A percentile compares a stretch with the other conserved stretches of the same genome.
phyloP scores from a whole-genome alignment of 1,140 invertebrate species.

The Mactra quadrangularis region DNA sequence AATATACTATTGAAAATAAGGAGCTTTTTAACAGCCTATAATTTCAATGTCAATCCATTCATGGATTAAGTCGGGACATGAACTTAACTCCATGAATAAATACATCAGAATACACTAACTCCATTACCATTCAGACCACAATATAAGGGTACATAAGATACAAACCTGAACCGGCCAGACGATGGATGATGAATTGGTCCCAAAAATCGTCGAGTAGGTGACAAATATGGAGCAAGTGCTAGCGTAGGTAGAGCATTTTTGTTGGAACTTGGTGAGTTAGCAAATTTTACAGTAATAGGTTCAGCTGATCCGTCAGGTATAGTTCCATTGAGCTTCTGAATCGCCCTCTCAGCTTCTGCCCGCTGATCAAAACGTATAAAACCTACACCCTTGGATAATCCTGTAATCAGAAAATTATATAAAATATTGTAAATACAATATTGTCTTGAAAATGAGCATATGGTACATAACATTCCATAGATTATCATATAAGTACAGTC shows the following conservation, averaged over 20 bases:
- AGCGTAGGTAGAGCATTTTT: slow-evolving; percentile 81
- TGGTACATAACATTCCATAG: too few species aligned
- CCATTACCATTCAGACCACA: too few species aligned
- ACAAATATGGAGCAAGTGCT: slow-evolving; percentile 90
- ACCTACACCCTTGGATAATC: slow-evolving; percentile 99
- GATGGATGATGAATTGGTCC: slow-evolving; percentile 96
- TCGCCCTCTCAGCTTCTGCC: slow-evolving; percentile 98
- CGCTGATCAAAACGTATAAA: slow-evolving; percentile 99
- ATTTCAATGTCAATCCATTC: too few species aligned
- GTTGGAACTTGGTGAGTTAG: slow-evolving; percentile 89
- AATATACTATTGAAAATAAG: too few species aligned
- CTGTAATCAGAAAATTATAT: slow-evolving; percentile 86
- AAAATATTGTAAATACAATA: too few species aligned
- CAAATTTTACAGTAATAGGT: slow-evolving; percentile 99
- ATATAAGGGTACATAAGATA: too few species aligned
- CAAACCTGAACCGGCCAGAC: slow-evolving; percentile 94
- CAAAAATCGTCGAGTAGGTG: slow-evolving; percentile 89
- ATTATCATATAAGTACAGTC: too few species aligned
- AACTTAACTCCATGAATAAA: too few species aligned
- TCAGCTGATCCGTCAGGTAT: slow-evolving; percentile 96
- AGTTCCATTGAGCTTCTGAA: slow-evolving; percentile 98
- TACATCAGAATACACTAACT: too few species aligned
- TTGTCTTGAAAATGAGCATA: too few species aligned
- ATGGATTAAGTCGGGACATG: too few species aligned
- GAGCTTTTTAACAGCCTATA: too few species aligned